These are phyloP conservation scores for Acanthosepion pharaonis DNA, from an alignment of 2,888 invertebrate species.

Conservation along the genomic window DNA sequence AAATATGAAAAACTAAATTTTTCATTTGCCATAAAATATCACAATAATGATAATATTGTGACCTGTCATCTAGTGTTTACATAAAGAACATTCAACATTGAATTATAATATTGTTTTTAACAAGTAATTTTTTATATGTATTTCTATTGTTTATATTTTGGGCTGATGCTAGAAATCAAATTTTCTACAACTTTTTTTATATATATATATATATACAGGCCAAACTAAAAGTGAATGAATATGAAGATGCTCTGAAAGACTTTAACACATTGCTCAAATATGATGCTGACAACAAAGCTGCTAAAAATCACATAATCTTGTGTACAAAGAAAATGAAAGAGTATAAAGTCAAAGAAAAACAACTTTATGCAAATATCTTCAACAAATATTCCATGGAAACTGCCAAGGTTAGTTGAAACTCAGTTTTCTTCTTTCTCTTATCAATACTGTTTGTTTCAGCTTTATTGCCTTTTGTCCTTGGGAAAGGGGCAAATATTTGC, in stretches of 20 bases:
- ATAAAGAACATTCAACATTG: no score
- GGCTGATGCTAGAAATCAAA: no score
- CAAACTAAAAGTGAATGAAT: constrained; percentile 83
- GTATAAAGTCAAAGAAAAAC: constrained; percentile 86
- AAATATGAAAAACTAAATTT: no score
- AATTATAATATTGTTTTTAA: no score
- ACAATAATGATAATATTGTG: no score
- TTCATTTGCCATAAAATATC: no score
- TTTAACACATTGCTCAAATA: constrained; percentile 84
- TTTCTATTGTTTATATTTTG: no score
- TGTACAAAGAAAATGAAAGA: constrained; percentile 85
- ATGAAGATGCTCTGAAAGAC: constrained; percentile 84
- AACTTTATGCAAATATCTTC: constrained; percentile 95
- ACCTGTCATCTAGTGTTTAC: no score
- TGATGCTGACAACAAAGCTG: constrained; percentile 92
- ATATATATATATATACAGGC: constrained; percentile 78
- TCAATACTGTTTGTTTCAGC: background rate
- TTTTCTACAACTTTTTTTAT: no score
- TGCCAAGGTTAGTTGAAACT: constrained; percentile 58
- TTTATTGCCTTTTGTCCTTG: no score
- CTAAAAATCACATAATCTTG: constrained; percentile 82
- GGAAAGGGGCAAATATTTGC: no score
- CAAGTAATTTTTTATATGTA: no score
- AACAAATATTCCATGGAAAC: constrained; percentile 82
- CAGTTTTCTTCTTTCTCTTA: background rate